Conservation (phyloP, 2,113 vertebrate species). For the Corythaixoides concolor region DNA sequence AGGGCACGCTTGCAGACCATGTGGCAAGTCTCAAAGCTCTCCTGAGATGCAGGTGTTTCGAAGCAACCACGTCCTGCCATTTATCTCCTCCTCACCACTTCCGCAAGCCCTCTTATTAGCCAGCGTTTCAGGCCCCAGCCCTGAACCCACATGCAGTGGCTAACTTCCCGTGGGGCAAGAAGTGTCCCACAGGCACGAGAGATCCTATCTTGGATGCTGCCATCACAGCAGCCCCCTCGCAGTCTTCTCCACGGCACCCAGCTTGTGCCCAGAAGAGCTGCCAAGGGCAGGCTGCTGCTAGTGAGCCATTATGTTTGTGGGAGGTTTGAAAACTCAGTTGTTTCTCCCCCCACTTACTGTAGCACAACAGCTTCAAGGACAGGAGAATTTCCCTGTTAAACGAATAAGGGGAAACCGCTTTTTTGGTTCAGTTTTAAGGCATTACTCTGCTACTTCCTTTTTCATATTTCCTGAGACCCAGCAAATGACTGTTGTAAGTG, state of each 20-base stretch:
- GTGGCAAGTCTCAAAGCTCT: not conserved
- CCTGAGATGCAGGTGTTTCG: not conserved
- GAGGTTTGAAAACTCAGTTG: not conserved
- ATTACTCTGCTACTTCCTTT: not conserved
- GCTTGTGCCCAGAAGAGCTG: not conserved
- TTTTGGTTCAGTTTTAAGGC: not conserved
- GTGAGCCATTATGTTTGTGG: not conserved
- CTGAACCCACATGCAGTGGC: too few species aligned
- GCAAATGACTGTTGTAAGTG: not conserved
- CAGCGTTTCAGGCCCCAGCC: not conserved
- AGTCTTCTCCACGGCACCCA: not conserved
- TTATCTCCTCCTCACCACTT: not conserved
- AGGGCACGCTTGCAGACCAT: not conserved
- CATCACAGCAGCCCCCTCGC: fast-evolving
- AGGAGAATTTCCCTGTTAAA: not conserved
- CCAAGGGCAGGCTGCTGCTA: not conserved
- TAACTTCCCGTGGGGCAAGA: not conserved
- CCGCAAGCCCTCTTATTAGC: not conserved
- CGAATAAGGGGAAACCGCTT: not conserved
- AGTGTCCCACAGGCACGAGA: not conserved
- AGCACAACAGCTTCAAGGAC: not conserved
- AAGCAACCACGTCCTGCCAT: not conserved
- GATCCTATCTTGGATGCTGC: fast-evolving
- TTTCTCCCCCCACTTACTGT: not conserved
- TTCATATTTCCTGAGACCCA: not conserved